Evolutionary conservation across 37 sponge, comb jelly and placozoan species (phyloP).

Genomic region (Haliclona indistincta): DNA sequence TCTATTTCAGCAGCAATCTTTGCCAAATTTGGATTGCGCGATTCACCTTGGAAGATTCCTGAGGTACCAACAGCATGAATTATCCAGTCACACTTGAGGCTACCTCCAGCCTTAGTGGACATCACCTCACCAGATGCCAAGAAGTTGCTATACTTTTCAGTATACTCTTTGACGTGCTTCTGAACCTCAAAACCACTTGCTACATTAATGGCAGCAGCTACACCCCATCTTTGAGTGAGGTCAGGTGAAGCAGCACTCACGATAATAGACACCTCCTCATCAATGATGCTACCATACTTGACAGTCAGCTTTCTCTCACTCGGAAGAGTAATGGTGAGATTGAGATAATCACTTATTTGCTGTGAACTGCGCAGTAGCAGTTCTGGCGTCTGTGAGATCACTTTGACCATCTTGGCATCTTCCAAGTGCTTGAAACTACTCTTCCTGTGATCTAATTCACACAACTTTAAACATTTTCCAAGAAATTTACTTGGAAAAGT

Average conservation of each 20-base stretch:
- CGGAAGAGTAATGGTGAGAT: not conserved
- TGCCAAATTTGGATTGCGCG: too few relatives aligned
- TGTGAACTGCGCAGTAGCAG: not conserved
- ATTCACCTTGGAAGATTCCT: not conserved
- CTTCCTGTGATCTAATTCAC: not conserved
- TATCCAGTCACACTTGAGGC: conserved; percentile 38
- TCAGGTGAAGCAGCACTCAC: conserved; percentile 70
- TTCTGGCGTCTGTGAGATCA: not conserved
- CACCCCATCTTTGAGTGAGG: conserved; percentile 61
- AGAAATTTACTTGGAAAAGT: too few relatives aligned
- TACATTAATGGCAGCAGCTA: conserved; percentile 59
- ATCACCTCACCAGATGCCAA: conserved; percentile 44
- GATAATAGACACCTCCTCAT: conserved; percentile 60
- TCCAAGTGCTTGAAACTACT: not conserved
- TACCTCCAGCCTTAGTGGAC: conserved; percentile 55
- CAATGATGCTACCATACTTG: conserved; percentile 50
- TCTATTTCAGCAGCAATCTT: not conserved
- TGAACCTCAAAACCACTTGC: conserved; percentile 53
- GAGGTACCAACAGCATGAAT: conserved; percentile 75
- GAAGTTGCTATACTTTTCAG: not conserved
- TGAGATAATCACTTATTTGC: not conserved
- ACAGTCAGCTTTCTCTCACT: conserved; percentile 45
- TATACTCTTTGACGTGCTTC: conserved; percentile 16
- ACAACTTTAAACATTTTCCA: not conserved
- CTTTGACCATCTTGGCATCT: not conserved